Evolutionary conservation across 2,888 invertebrate species (phyloP), one percentile per base, ranked within the genome.

Genomic region (Mellilla xanthometata): DNA sequence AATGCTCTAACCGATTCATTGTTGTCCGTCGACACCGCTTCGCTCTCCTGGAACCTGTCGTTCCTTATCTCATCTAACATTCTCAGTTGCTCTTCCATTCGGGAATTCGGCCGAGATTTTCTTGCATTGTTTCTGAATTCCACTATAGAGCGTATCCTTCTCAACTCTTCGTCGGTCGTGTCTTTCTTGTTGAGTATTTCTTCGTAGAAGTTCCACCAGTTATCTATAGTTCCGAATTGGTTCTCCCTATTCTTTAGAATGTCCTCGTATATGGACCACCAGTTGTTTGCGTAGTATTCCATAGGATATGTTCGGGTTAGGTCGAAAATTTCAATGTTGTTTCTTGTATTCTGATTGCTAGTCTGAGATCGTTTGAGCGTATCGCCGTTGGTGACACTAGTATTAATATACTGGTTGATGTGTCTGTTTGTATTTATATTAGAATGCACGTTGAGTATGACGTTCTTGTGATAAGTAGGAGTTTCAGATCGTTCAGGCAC

Each of bases 231-330:
- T 0, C 90, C 90, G 62, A 87, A 90, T 52, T 90, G 90, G 12
- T 77, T 73, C 32, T 88, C 87, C 0, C 90, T 66, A 22, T 68
- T 87, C 32, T 79, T 86, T 0, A 90, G 45, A 0, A 90, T 65
- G 12, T 88, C 88, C 49, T 89, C 85, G 66, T 90, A 90, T 1
- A 90, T 90, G 0, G 69, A 58, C 90, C 90, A 90, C 90, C 90
- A 90, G 39, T 90, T 90, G 56, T 90, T 90, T 0, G 90, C 90
- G 60, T 90, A 90, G 45, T 88, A 90, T 49, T 90, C 73, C 28
- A 68, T 52, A 0, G 90, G 90, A 45, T 90, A 90, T 0, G 85
- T 84, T 0, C 81, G 56, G 0, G 84, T 88, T 19, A 90, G 46
- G 34, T 89, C 88, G 15, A 80, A 79, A 2, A 88, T 87, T 65